Evolutionary conservation across 1,140 invertebrate species (phyloP), one percentile per base, ranked within the genome.

Genomic region (Stegodyphus mimosarum): DNA sequence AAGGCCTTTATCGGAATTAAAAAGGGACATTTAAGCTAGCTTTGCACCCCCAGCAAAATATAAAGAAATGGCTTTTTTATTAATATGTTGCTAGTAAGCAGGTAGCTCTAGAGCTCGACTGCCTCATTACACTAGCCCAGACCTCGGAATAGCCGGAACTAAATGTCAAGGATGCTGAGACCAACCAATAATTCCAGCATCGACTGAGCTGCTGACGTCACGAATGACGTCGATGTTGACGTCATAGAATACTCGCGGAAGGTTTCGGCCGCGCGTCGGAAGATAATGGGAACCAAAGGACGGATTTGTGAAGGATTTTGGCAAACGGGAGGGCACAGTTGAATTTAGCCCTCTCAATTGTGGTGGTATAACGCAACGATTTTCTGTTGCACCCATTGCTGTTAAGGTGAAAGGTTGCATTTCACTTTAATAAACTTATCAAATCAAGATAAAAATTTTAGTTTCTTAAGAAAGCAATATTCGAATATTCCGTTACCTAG

Each of bases 131-230:
- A 10, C 55, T 60, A 60, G 55, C 55, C 15, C 9, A 60, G 55
- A 60, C 9, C 55, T 60, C 15, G 55, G 55, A 67, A 18, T 67
- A 17, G 33, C 50, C 75, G 63, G 66, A 78, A 78, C 76, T 78
- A 78, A 78, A 78, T 78, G 76, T 78, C 76, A 78, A 78, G 76
- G 76, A 78, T 78, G 76, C 49, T 52, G 63, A 55, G 64, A 52
- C 76, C 66, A 53, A 69, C 76, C 76, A 78, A 78, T 78, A 78
- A 64, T 69, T 78, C 66, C 49, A 64, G 52, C 60, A 77, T 77
- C 75, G 76, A 78, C 76, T 78, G 50, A 48, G 63, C 13, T 18
- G 49, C 76, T 78, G 76, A 78, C 76, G 76, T 78, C 76, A 78
- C 63, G n/a, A 69, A 78, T 78, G 76, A 78, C 76, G 76, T 78